phyloP scores from a whole-genome alignment of 2,888 invertebrate genomes.

The Lordiphosa fenestrarum region DNA sequence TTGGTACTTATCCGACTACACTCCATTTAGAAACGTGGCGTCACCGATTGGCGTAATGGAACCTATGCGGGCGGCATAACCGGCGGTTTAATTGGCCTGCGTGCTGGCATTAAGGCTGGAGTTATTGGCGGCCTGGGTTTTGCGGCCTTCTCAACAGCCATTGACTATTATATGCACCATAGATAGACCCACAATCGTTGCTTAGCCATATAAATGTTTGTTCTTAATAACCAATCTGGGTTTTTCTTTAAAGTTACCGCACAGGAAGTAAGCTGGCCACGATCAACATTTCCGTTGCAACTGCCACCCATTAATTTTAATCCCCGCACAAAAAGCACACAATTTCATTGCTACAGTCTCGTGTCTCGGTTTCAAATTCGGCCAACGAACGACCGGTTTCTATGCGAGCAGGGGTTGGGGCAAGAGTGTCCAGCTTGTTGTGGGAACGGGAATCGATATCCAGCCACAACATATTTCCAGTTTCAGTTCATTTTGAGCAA shows the following conservation, averaged over 20 bases:
- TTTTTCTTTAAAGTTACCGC: slow-evolving; percentile 29
- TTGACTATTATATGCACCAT: slow-evolving; percentile 95
- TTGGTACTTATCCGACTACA: not conserved
- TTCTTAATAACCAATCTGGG: slow-evolving; percentile 41
- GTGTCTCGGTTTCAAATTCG: slow-evolving; percentile 48
- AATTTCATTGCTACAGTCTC: slow-evolving; percentile 59
- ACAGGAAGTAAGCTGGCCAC: slow-evolving; percentile 41
- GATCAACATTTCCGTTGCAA: slow-evolving; percentile 41
- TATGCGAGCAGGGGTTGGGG: not conserved
- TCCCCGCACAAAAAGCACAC: slow-evolving; percentile 30
- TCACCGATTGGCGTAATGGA: slow-evolving; percentile 98
- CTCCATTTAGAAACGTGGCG: slow-evolving; percentile 86
- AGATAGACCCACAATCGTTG: slow-evolving; percentile 63
- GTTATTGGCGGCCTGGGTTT: slow-evolving; percentile 97
- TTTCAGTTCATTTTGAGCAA: slow-evolving; percentile 73
- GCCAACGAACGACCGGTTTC: slow-evolving; percentile 56
- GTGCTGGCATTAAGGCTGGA: slow-evolving; percentile 97
- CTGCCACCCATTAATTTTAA: slow-evolving; percentile 60
- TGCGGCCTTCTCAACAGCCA: slow-evolving; percentile 97
- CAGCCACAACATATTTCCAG: slow-evolving; percentile 63
- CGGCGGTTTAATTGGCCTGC: slow-evolving; percentile 93
- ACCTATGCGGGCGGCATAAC: slow-evolving; percentile 96
- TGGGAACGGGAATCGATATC: slow-evolving; percentile 69
- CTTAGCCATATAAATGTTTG: slow-evolving; percentile 44
- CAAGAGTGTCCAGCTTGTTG: slow-evolving; percentile 40